phyloP scores from a whole-genome alignment of 2,797 vertebrate species.

The Naso thynnoides region DNA sequence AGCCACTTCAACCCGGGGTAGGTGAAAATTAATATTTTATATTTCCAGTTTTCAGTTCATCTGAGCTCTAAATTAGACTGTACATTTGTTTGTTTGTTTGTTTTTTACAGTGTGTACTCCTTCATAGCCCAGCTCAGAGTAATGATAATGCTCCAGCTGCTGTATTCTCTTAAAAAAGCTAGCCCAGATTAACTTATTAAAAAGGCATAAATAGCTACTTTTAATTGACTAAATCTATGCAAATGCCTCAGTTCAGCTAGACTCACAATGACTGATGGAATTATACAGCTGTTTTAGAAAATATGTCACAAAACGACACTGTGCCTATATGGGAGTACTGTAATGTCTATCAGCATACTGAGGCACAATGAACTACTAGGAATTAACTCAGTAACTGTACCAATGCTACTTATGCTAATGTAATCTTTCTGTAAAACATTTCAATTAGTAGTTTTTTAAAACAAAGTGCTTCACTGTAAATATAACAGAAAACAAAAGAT shows the following conservation, averaged over 20 bases:
- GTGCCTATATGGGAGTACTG: too few relatives aligned
- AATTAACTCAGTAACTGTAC: too few relatives aligned
- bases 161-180: too few relatives aligned
- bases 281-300: neutral
- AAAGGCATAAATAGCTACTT: neutral
- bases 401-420: neutral
- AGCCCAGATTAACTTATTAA: too few relatives aligned
- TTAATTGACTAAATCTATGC: neutral
- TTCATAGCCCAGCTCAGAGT: too few relatives aligned
- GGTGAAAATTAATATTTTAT: conserved; percentile 45
- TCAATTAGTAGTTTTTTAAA: neutral
- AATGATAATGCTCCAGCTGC: too few relatives aligned
- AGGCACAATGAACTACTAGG: too few relatives aligned
- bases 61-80: too few relatives aligned
- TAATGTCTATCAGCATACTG: too few relatives aligned
- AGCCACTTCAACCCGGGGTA: conserved; percentile 88
- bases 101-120: too few relatives aligned
- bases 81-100: too few relatives aligned
- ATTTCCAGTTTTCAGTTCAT: neutral
- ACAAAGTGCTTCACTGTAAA: neutral
- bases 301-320: neutral
- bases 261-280: too few relatives aligned
- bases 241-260: neutral
- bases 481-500: neutral
- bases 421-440: neutral